A percentile compares a stretch with the other conserved stretches of the same genome.
These are phyloP conservation scores for Lepeophtheirus nordmannii DNA, from an alignment of 2,888 invertebrate species.

Conservation along the genomic window DNA sequence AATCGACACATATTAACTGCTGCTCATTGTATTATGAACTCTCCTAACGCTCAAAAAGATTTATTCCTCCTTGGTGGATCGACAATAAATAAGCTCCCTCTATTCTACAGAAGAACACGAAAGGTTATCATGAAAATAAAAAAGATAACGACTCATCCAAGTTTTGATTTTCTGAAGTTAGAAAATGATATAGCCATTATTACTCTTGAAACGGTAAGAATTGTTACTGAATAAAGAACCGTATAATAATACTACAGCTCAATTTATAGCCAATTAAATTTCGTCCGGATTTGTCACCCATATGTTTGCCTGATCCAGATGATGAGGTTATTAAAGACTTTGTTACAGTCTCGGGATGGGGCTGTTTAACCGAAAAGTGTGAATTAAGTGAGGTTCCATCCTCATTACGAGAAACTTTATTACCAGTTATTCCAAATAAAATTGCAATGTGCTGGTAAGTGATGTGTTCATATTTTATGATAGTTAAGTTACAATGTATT, in stretches of 20 bases:
- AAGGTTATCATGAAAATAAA: background rate
- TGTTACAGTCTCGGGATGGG: background rate
- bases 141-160: slow-evolving; percentile 6
- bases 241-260: too few species aligned
- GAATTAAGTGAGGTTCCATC: background rate
- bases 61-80: slow-evolving; percentile 10
- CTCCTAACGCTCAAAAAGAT: background rate
- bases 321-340: background rate
- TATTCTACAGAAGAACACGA: background rate
- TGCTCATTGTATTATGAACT: background rate
- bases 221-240: background rate
- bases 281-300: background rate
- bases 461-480: too few species aligned
- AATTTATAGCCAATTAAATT: background rate
- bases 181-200: slow-evolving; percentile 20
- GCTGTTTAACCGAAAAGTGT: background rate
- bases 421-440: slow-evolving; percentile 1
- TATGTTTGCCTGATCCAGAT: background rate
- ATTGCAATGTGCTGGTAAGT: background rate
- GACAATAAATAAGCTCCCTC: background rate
- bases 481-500: background rate
- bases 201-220: background rate
- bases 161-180: slow-evolving; percentile 3
- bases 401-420: background rate
- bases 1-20: background rate